phyloP scores from a whole-genome alignment of 2,113 vertebrate genomes.

The Pteruthius melanotis region DNA sequence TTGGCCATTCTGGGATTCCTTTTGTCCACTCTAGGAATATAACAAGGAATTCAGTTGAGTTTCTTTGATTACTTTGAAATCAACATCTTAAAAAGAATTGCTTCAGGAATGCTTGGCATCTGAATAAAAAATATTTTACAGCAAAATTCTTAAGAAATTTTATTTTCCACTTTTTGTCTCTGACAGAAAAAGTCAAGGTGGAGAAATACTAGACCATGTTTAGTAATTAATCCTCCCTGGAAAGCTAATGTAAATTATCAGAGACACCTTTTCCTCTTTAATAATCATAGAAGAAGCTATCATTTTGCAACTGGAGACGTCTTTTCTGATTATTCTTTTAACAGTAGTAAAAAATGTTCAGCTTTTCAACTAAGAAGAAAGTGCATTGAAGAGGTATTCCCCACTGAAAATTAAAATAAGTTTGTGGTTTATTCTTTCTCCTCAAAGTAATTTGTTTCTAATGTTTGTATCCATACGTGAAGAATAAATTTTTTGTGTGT shows the following conservation, averaged over 20 bases:
- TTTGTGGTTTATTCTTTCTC: neutral
- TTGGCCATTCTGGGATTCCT: neutral
- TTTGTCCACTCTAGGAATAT: neutral
- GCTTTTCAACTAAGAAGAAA: neutral
- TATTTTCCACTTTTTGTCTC: neutral
- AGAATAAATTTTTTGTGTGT: neutral
- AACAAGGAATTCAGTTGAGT: neutral
- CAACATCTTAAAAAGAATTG: neutral
- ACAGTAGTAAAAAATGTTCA: neutral
- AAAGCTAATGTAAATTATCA: neutral
- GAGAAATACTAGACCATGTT: neutral
- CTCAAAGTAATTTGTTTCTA: neutral
- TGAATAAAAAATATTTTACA: neutral
- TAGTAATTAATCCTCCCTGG: neutral
- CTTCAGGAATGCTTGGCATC: neutral
- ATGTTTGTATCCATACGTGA: neutral
- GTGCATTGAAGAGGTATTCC: neutral
- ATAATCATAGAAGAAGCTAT: neutral
- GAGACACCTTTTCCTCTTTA: neutral
- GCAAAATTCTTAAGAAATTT: neutral
- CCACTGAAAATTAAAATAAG: neutral
- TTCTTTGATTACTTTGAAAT: neutral
- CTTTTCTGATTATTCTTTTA: neutral
- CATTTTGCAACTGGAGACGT: neutral
- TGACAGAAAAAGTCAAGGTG: neutral